These are phyloP conservation scores for Sebastes matsubarae DNA, from an alignment of 2,797 vertebrate genomes.

Conservation along the genomic window DNA sequence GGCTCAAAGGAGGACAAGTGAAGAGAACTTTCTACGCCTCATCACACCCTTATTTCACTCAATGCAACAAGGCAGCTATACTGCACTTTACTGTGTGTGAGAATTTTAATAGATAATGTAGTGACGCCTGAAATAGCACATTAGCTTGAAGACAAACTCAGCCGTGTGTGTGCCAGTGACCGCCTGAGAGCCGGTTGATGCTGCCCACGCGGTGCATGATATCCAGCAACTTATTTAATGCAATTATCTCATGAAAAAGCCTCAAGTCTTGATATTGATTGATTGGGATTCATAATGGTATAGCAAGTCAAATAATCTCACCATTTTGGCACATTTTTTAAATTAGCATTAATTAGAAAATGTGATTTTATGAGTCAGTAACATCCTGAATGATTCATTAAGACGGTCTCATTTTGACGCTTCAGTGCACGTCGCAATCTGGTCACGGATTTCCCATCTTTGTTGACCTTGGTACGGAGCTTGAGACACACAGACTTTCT, in stretches of 20 bases:
- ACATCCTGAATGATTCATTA: slow-evolving; percentile 2
- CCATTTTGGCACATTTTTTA: background rate
- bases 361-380: background rate
- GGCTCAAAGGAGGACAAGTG: background rate
- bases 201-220: background rate
- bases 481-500: no score
- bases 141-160: slow-evolving; percentile 30
- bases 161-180: slow-evolving; percentile 25
- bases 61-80: slow-evolving; percentile 24
- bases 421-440: background rate
- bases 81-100: background rate
- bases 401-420: background rate
- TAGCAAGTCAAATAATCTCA: background rate
- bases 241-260: background rate
- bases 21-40: background rate
- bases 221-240: background rate
- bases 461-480: no score
- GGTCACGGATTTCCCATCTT: background rate
- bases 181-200: slow-evolving; percentile 7
- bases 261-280: background rate
- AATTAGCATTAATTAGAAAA: background rate
- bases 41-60: slow-evolving; percentile 17
- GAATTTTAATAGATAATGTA: slow-evolving; percentile 47
- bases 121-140: slow-evolving; percentile 35
- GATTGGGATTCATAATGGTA: background rate